A percentile compares a stretch with the other conserved stretches of the same genome.
Conservation (phyloP, 2,888 invertebrate genomes). For the Parnassius apollo region DNA sequence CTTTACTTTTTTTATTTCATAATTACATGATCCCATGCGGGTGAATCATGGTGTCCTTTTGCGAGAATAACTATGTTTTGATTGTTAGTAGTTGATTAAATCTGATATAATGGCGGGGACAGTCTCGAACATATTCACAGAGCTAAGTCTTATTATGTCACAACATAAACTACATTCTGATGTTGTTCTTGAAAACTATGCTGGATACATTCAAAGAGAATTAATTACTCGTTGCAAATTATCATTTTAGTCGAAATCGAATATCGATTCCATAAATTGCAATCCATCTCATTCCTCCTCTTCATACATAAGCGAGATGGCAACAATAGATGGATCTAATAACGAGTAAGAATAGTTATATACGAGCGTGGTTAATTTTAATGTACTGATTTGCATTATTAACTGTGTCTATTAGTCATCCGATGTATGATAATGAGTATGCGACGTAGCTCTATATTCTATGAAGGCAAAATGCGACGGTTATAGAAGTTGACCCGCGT, state of each 20-base stretch:
- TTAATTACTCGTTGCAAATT: conserved; percentile 27
- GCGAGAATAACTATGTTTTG: no score
- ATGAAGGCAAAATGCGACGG: neutral
- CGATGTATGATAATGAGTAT: neutral
- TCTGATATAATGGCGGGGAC: no score
- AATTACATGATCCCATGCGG: no score
- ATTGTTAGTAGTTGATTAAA: no score
- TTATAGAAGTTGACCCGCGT: neutral
- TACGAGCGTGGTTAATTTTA: conserved; percentile 24
- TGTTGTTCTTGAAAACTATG: no score
- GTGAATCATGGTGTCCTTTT: no score
- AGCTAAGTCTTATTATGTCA: no score
- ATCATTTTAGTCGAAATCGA: conserved; percentile 28
- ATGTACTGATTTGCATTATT: conserved; percentile 35
- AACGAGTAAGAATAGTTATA: conserved; percentile 21
- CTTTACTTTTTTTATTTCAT: no score
- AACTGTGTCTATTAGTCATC: conserved; percentile 24
- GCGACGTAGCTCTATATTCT: neutral
- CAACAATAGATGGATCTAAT: conserved; percentile 22
- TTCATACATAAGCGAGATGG: neutral
- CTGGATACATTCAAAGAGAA: conserved; percentile 18
- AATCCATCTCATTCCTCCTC: conserved; percentile 11
- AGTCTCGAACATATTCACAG: no score
- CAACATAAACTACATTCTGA: no score
- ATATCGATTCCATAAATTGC: conserved; percentile 28